phyloP scores from a whole-genome alignment of 2,797 vertebrate species.

The Eupleurogrammus muticus region DNA sequence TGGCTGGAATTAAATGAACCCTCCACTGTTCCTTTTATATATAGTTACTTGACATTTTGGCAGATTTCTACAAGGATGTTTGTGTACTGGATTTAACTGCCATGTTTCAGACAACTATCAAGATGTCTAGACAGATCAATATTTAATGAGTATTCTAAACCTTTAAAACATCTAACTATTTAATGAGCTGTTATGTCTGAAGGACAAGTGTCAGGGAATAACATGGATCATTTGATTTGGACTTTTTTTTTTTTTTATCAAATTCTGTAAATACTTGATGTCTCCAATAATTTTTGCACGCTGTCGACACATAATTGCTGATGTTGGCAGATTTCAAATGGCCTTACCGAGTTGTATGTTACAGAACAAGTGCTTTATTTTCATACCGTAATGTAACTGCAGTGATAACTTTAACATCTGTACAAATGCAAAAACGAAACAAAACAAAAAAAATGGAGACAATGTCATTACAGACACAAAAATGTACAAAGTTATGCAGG shows the following conservation, averaged over 20 bases:
- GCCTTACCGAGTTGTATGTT: constrained; percentile 57
- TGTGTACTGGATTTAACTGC: constrained; percentile 55
- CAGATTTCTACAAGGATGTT: constrained; percentile 35
- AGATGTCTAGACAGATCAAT: constrained; percentile 79
- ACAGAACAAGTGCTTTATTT: constrained; percentile 99
- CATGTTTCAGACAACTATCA: constrained; percentile 69
- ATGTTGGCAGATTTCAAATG: constrained; percentile 14
- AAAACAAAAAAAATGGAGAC: constrained; percentile 80
- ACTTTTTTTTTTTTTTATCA: constrained; percentile 1
- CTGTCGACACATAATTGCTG: background rate
- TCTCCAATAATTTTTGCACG: background rate
- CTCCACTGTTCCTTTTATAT: background rate
- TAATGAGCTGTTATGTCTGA: constrained; percentile 71
- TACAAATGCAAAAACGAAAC: constrained; percentile 93
- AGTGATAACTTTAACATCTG: constrained; percentile 97
- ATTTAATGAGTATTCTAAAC: constrained; percentile 76
- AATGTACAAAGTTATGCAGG: constrained; percentile 95
- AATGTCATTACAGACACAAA: constrained; percentile 92
- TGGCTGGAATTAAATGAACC: constrained; percentile 7
- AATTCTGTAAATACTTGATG: background rate
- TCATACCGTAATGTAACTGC: constrained; percentile 93
- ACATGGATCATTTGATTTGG: constrained; percentile 30
- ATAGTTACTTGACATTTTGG: constrained; percentile 32
- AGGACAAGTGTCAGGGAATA: constrained; percentile 42
- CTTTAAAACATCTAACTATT: constrained; percentile 74